Evolutionary conservation across 30 jellyfish, hydroid and myxozoan genomes (phyloP).

Genomic region (Chrysaora quinquecirrha): DNA sequence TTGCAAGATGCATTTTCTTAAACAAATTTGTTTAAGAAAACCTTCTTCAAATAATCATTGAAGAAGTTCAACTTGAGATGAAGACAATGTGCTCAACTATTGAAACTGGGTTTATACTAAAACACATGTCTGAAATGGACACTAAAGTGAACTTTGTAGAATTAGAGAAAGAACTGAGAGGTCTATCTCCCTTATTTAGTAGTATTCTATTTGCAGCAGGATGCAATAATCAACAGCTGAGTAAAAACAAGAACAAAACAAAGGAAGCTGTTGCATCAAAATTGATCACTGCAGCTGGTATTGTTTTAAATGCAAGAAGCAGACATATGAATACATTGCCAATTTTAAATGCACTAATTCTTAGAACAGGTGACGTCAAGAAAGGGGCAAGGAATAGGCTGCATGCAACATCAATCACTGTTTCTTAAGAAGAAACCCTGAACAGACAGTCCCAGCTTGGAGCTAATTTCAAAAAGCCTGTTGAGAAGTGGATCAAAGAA

Average conservation of each 20-base stretch:
- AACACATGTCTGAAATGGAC: not conserved
- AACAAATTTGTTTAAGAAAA: not conserved
- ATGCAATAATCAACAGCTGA: not conserved
- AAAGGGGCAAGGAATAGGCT: not conserved
- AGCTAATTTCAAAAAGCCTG: not conserved
- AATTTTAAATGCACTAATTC: not conserved
- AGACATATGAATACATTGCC: not conserved
- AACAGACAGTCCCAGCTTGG: not conserved
- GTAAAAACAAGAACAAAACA: not conserved
- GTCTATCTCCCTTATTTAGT: not conserved
- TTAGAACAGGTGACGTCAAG: not conserved
- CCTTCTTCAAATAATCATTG: not conserved
- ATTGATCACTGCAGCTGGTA: not conserved
- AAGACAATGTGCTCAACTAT: not conserved
- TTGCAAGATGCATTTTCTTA: not conserved
- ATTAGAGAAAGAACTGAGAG: not conserved
- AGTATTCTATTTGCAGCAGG: not conserved
- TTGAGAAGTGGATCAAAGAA: not conserved
- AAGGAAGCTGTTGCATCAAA: not conserved
- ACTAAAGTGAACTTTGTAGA: not conserved
- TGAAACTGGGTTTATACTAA: not conserved
- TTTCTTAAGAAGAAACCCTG: not conserved
- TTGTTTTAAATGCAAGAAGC: not conserved
- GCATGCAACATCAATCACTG: not conserved
- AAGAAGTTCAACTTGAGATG: not conserved